A percentile compares a stretch with the other conserved stretches of the same genome.
These are phyloP conservation scores for Rhamphomyia laevipes DNA, from an alignment of 2,888 invertebrate genomes.

Conservation along the genomic window DNA sequence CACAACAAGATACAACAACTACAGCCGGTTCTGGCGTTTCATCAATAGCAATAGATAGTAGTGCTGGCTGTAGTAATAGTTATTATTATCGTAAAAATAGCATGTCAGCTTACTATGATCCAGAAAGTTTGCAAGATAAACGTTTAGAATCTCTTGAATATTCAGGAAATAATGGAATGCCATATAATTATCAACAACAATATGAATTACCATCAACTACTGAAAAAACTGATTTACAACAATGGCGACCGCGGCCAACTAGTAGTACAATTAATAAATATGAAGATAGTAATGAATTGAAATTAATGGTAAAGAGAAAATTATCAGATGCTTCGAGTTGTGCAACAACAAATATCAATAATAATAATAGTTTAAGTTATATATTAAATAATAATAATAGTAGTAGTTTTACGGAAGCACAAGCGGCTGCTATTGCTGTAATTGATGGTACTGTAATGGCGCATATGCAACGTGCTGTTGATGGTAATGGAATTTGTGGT, in stretches of 20 bases:
- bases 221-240: conserved; percentile 11
- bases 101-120: conserved; percentile 31
- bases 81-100: conserved; percentile 23
- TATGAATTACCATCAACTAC: background rate
- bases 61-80: background rate
- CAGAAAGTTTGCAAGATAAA: conserved; percentile 31
- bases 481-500: conserved; percentile 31
- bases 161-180: background rate
- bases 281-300: conserved; percentile 25
- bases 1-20: conserved; percentile 9
- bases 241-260: conserved; percentile 15
- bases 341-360: conserved; percentile 10
- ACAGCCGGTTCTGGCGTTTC: conserved; percentile 4
- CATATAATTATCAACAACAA: background rate
- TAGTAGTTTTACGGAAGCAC: conserved; percentile 23
- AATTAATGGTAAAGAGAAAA: conserved; percentile 29
- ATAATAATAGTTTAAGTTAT: conserved; percentile 9
- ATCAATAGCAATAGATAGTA: background rate
- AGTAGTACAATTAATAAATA: background rate
- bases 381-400: conserved; percentile 17
- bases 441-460: too few species aligned
- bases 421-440: conserved; percentile 21
- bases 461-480: conserved; percentile 11
- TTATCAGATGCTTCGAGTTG: conserved; percentile 21
- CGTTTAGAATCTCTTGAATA: conserved; percentile 11